Evolutionary conservation across 2,888 invertebrate genomes (phyloP).

Genomic region (Deilephila porcellus): DNA sequence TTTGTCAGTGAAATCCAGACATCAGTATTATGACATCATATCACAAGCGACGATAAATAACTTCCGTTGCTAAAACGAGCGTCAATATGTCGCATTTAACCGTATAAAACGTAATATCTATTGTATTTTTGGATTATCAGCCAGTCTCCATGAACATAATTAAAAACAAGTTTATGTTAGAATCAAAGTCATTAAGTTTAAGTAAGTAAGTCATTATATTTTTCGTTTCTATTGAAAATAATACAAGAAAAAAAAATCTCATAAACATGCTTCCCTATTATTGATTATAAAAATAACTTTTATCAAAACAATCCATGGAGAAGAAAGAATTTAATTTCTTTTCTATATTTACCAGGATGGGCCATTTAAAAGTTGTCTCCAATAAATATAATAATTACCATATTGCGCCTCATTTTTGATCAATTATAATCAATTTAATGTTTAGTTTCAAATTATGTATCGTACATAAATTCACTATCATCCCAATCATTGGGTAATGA

Average conservation of each 20-base stretch:
- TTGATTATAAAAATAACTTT: too few relatives aligned
- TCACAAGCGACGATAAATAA: neutral
- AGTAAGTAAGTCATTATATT: too few relatives aligned
- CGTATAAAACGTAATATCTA: neutral
- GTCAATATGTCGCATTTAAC: neutral
- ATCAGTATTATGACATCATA: neutral
- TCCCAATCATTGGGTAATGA: constrained; percentile 57
- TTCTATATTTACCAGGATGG: too few relatives aligned
- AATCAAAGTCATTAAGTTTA: neutral
- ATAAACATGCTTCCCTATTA: neutral
- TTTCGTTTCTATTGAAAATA: too few relatives aligned
- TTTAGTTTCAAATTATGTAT: neutral
- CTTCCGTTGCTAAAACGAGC: constrained; percentile 10
- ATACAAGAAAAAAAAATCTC: neutral
- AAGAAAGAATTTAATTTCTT: too few relatives aligned
- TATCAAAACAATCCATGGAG: too few relatives aligned
- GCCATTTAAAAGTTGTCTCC: too few relatives aligned
- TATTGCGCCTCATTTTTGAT: too few relatives aligned
- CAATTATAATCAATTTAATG: neutral
- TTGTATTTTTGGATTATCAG: constrained; percentile 5
- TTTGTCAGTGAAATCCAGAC: too few relatives aligned
- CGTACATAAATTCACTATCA: constrained; percentile 52
- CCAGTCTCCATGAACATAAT: neutral
- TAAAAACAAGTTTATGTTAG: neutral
- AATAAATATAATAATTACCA: too few relatives aligned